These are phyloP conservation scores for Archaeoteleia sp. DNA, from an alignment of 2,888 invertebrate species.

Conservation along the genomic window DNA sequence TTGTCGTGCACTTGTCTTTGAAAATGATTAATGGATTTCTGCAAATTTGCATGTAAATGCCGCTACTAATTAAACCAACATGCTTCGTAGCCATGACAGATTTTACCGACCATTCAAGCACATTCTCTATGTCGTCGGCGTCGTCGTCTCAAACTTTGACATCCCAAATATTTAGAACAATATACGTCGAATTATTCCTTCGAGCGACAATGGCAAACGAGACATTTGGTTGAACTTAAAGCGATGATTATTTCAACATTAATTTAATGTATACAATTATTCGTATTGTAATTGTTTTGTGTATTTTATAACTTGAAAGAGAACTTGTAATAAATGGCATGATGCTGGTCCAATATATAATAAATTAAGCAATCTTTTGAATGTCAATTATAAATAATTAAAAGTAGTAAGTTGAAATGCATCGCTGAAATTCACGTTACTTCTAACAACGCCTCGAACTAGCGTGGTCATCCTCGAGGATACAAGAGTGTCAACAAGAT, in stretches of 20 bases:
- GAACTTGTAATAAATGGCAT: too few relatives aligned
- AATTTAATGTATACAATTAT: too few relatives aligned
- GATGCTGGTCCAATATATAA: too few relatives aligned
- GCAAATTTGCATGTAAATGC: constrained; percentile 33
- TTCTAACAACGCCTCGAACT: constrained; percentile 29
- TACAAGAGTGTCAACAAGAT: constrained; percentile 61
- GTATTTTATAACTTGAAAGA: too few relatives aligned
- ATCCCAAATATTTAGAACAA: constrained; percentile 15
- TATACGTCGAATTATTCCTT: constrained; percentile 8
- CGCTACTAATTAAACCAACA: constrained; percentile 30
- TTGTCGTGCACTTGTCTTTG: constrained; percentile 16
- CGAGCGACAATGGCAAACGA: not conserved
- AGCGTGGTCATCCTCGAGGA: constrained; percentile 40
- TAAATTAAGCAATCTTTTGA: too few relatives aligned
- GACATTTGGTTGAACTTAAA: constrained; percentile 13
- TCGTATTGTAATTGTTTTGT: too few relatives aligned
- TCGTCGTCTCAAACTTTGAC: constrained; percentile 20
- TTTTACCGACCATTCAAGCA: constrained; percentile 22
- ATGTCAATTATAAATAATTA: too few relatives aligned
- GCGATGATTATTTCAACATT: too few relatives aligned
- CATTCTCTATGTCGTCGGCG: constrained; percentile 11
- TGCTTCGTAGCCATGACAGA: constrained; percentile 8
- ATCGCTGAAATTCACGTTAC: constrained; percentile 32
- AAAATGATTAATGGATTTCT: constrained; percentile 37
- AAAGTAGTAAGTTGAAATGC: too few relatives aligned